A percentile compares a stretch with the other conserved stretches of the same genome.
phyloP scores from a whole-genome alignment of 2,888 invertebrate genomes.

The Rhorus exstirpatorius region DNA sequence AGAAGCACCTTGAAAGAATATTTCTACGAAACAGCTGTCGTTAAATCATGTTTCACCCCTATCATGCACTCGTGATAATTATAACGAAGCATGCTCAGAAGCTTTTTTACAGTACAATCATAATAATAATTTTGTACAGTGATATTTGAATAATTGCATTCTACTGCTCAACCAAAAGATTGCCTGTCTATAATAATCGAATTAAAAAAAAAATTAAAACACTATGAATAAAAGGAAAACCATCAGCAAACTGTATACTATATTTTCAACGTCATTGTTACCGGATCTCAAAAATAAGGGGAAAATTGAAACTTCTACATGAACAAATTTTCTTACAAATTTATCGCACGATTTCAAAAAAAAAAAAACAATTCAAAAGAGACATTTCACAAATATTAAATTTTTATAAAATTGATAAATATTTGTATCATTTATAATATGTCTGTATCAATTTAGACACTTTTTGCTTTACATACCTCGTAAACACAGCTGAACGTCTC shows the following conservation, averaged over 20 bases:
- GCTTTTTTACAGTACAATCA: background rate
- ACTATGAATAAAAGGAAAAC: too few species aligned
- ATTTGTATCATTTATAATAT: background rate
- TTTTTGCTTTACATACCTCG: slow-evolving; percentile 40
- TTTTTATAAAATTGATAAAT: background rate
- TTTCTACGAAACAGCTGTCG: slow-evolving; percentile 48
- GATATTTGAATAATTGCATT: too few species aligned
- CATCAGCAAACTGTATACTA: too few species aligned
- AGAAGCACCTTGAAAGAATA: slow-evolving; percentile 2
- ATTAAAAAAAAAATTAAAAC: too few species aligned
- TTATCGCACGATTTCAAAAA: too few species aligned
- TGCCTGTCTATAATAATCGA: too few species aligned
- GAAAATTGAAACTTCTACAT: too few species aligned
- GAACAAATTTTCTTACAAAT: too few species aligned
- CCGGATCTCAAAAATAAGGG: background rate
- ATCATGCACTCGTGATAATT: slow-evolving; percentile 33
- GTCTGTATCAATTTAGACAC: background rate
- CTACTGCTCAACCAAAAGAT: too few species aligned
- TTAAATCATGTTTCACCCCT: slow-evolving; percentile 27
- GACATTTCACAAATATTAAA: background rate
- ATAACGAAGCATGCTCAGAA: slow-evolving; percentile 43
- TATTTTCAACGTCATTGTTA: background rate
- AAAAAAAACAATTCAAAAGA: too few species aligned
- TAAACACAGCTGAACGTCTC: slow-evolving; percentile 44
- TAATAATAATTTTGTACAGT: background rate